These are phyloP conservation scores for Papio anubis DNA, from an alignment of 2,113 vertebrate species.

Conservation along the genomic window DNA sequence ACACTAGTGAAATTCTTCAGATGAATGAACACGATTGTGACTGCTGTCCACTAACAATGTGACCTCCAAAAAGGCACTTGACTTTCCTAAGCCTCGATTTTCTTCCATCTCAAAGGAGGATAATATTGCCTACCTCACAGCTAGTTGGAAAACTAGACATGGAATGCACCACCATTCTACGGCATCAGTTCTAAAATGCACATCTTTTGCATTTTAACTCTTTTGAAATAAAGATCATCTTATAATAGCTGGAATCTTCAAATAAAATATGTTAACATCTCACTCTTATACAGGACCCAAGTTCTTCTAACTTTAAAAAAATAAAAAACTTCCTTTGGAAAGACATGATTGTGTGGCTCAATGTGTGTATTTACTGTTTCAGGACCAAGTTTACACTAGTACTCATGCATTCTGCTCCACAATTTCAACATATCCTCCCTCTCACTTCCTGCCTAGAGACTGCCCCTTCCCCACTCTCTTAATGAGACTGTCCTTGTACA, in stretches of 20 bases:
- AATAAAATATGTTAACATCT: background rate
- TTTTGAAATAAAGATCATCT: background rate
- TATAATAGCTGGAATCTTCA: background rate
- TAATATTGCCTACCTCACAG: background rate
- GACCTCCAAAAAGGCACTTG: background rate
- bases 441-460: background rate
- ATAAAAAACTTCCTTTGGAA: background rate
- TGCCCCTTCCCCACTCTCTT: background rate
- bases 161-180: background rate
- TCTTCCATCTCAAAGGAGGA: background rate
- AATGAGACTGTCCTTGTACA: conserved; percentile 35
- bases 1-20: background rate
- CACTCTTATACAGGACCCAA: background rate
- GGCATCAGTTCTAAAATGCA: background rate
- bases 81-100: background rate
- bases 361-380: background rate
- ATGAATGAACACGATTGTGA: background rate
- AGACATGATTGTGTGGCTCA: background rate
- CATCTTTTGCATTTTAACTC: background rate
- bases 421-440: background rate
- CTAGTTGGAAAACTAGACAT: rapidly evolving
- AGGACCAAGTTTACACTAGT: background rate
- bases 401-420: too few species aligned
- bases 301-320: background rate
- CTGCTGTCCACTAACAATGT: background rate